These are phyloP conservation scores for Myotis pilosus DNA, from an alignment of 2,797 vertebrate genomes.

Conservation along the genomic window DNA sequence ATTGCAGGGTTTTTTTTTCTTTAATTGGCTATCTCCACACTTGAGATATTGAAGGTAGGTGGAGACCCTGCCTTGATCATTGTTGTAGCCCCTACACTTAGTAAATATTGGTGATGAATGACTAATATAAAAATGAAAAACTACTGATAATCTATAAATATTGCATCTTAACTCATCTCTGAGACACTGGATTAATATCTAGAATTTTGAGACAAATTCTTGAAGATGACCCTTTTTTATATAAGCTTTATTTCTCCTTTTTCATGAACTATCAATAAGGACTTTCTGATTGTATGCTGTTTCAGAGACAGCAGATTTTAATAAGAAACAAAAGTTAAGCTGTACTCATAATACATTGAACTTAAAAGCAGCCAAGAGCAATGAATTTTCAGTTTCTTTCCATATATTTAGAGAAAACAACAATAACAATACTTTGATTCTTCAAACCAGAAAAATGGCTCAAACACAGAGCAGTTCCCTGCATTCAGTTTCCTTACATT, in stretches of 20 bases:
- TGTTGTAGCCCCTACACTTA: background rate
- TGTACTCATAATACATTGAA: background rate
- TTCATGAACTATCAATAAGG: background rate
- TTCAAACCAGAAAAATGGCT: background rate
- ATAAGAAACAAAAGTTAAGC: background rate
- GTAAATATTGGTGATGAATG: background rate
- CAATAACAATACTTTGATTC: background rate
- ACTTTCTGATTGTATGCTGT: background rate
- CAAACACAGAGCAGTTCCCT: background rate
- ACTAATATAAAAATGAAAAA: background rate
- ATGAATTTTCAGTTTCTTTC: background rate
- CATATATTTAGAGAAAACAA: background rate
- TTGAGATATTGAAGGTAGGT: background rate
- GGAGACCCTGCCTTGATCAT: background rate
- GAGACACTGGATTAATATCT: background rate
- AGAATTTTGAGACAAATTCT: background rate
- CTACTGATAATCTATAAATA: background rate
- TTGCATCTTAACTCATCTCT: background rate
- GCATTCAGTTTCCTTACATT: background rate
- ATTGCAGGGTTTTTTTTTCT: background rate
- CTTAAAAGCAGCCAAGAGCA: background rate
- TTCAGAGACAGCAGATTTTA: background rate
- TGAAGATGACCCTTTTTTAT: background rate
- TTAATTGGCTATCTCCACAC: background rate
- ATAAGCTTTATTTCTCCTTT: background rate